Evolutionary conservation across 1,140 invertebrate genomes (phyloP).

Genomic region (Helicoverpa zea): DNA sequence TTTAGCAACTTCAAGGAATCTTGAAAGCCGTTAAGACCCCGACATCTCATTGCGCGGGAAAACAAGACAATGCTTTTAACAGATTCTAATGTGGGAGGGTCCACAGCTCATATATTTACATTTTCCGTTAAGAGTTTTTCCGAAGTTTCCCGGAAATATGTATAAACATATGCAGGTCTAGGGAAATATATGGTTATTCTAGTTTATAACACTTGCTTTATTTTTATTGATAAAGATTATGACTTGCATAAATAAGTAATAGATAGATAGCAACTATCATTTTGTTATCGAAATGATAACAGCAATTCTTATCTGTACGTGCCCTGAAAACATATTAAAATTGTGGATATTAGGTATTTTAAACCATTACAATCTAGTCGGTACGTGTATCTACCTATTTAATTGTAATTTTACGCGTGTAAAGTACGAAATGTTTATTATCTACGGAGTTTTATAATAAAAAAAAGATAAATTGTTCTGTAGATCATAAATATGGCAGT

Average conservation of each 20-base stretch:
- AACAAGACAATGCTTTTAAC: slow-evolving; percentile 85
- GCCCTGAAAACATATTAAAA: no score
- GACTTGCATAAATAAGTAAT: neutral
- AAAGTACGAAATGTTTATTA: no score
- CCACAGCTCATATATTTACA: slow-evolving; percentile 55
- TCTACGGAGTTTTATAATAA: no score
- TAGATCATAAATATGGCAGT: no score
- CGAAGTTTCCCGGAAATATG: slow-evolving; percentile 51
- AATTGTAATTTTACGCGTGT: no score
- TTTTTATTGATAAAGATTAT: neutral
- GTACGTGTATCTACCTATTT: no score
- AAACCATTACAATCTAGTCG: no score
- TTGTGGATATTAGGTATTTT: no score
- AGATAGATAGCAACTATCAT: neutral
- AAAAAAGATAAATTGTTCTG: no score
- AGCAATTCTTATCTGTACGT: no score
- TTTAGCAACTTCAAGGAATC: slow-evolving; percentile 67
- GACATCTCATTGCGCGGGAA: slow-evolving; percentile 74
- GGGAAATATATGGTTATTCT: neutral
- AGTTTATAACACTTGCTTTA: no score
- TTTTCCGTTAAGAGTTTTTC: slow-evolving; percentile 49
- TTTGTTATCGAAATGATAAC: neutral
- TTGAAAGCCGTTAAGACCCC: slow-evolving; percentile 67
- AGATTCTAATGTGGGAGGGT: slow-evolving; percentile 67
- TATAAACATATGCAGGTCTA: slow-evolving; percentile 54